Percentiles rank a stretch among this genome's conserved stretches.
Conservation (phyloP, 2,888 invertebrate genomes). For the Endotricha flammealis region DNA sequence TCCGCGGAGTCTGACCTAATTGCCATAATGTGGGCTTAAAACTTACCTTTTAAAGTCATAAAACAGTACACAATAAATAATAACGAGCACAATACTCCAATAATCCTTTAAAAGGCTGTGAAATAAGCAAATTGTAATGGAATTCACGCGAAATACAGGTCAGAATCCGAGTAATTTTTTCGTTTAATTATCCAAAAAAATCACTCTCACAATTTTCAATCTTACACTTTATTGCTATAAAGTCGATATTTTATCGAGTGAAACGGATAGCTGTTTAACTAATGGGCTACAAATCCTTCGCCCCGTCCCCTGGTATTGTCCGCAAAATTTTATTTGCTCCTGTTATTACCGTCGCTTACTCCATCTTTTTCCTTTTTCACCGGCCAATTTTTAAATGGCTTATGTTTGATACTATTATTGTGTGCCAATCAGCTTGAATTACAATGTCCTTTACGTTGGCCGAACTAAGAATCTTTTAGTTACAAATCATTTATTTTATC, state of each 20-base stretch:
- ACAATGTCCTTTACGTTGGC: slow-evolving; percentile 73
- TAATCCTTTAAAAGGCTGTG: slow-evolving; percentile 14
- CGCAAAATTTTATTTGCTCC: slow-evolving; percentile 64
- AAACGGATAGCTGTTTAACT: slow-evolving; percentile 40
- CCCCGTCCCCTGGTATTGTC: slow-evolving; percentile 68
- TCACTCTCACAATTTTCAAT: background rate
- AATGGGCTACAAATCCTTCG: slow-evolving; percentile 73
- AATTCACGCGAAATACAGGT: slow-evolving; percentile 39
- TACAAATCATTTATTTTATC: slow-evolving; percentile 67
- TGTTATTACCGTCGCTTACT: slow-evolving; percentile 55
- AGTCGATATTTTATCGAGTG: slow-evolving; percentile 15
- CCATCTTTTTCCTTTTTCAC: slow-evolving; percentile 67
- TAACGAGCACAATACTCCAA: slow-evolving; percentile 9
- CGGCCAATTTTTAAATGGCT: slow-evolving; percentile 75
- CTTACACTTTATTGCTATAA: slow-evolving; percentile 18
- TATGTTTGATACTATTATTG: slow-evolving; percentile 77
- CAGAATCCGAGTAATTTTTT: slow-evolving; percentile 43
- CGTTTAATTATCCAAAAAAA: slow-evolving; percentile 41
- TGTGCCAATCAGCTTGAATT: slow-evolving; percentile 78
- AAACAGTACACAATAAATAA: background rate
- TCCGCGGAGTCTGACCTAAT: too few relatives aligned
- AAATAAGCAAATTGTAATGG: slow-evolving; percentile 40
- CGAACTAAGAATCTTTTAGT: slow-evolving; percentile 69
- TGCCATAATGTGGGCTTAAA: too few relatives aligned
- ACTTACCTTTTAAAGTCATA: too few relatives aligned